Evolutionary conservation across 2,797 vertebrate genomes (phyloP), one percentile per base, ranked within the genome.

Genomic region (Schizopygopsis malacanthus): DNA sequence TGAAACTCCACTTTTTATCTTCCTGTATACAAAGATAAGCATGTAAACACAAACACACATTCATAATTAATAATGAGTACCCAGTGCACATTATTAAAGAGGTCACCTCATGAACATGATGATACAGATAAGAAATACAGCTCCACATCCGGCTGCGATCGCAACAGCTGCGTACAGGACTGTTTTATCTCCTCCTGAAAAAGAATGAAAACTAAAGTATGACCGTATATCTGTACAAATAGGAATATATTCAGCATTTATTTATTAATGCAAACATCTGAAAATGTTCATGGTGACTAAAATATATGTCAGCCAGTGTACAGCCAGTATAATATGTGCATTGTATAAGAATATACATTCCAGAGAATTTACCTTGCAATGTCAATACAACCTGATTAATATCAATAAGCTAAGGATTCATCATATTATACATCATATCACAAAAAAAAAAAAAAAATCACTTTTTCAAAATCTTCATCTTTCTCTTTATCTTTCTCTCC

Each of bases 111-210:
- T 4, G 15, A 45, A 28, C 2, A 79, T 4, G 4, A 79, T 18
- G 39, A 63, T 45, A 56, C 39, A 45, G 15, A 79, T 9, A 11
- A 79, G 15, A 7, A 79, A 4, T 28, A 79, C 2, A 63, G 63
- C 4, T 20, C 2, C 77, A 63, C 56, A 79, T 28, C 22, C 56
- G 2, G 2, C 59, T 28, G 16, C 2, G 1, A 45, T 28, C 9
- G 0, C 56, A 63, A 79, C 6, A 28, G 1, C 22, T 33, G 39
- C 0, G 0, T 16, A 39, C 75, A 39, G 33, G 28, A 0, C 4
- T 37, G 1, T 1, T 11, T 4, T 18, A 5, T 6, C 6, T 28
- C 13, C 13, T 28, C 0, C 56, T 45, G 33, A 33, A 52, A 37
- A 54, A 37, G 1, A 52, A 76, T 1, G 28, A 52, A 52, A 18